Percentiles rank a stretch among this genome's conserved stretches.
Evolutionary conservation across 2,888 invertebrate species (phyloP).

Genomic region (Metellina segmentata): DNA sequence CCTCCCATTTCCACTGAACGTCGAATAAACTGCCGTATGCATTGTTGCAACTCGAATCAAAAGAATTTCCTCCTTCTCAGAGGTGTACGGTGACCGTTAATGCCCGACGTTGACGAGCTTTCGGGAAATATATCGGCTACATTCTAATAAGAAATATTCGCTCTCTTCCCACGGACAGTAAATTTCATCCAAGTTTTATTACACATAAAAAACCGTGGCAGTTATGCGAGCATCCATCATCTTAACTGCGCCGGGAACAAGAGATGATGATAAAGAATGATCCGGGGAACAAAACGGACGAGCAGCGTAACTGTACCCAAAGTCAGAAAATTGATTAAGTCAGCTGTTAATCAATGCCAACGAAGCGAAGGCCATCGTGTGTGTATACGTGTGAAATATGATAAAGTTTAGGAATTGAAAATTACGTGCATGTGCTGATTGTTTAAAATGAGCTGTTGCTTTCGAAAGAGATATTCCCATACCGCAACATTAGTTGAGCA

Average conservation of each 20-base stretch:
- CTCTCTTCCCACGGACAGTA: not conserved
- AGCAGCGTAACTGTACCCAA: constrained; percentile 7
- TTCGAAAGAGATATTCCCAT: no score
- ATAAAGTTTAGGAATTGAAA: no score
- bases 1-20: no score
- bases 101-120: not conserved
- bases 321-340: constrained; percentile 32
- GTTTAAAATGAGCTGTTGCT: no score
- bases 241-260: constrained; percentile 6
- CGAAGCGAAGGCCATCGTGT: not conserved
- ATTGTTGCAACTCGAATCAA: no score
- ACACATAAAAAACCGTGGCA: constrained; percentile 3
- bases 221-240: constrained; percentile 19
- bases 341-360: constrained; percentile 8
- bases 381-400: no score
- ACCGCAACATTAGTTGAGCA: no score
- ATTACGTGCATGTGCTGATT: no score
- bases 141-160: not conserved
- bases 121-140: not conserved
- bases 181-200: constrained; percentile 19
- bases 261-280: constrained; percentile 10
- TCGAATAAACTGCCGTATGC: no score
- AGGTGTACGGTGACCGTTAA: no score
- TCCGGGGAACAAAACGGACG: constrained; percentile 22
- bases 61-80: no score